Base-by-base conservation (phyloP, 2,113 vertebrate genomes). In the Phasianus colchicus region DNA sequence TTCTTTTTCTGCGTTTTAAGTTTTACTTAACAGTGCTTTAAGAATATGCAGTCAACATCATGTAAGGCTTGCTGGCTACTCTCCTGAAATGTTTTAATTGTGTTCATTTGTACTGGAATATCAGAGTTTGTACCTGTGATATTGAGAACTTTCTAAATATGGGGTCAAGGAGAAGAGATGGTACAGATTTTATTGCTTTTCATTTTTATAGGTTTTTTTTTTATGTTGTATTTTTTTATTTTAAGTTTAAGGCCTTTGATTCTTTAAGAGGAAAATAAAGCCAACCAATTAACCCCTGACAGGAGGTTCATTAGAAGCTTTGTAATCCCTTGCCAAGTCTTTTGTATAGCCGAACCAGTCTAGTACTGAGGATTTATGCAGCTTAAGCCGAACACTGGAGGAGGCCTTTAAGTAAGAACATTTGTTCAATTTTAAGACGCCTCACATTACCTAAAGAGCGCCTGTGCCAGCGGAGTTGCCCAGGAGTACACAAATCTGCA, bases 251-350 rank as follows among this genome's bases (percentile, higher is more conserved):
- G 85, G 92, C 93, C 95, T 97, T 98, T 97, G 96, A 97, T 96
- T 97, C 93, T 97, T 97, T 96, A 96, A 97, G 97, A 97, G 95
- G 90, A 97, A 97, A 97, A 94, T 95, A 97, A 97, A 98, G 95
- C 94, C 97, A 96, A 98, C 97, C 97, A 96, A 97, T 98, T 98
- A 98, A 98, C 98, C 97, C 97, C 97, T 97, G 96, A 98, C 97
- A 97, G 97, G 97, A 98, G 97, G 95, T 98, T 95, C 94, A 95
- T 97, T 98, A 97, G 95, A 96, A 97, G 97, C 96, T 97, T 94
- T 97, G 96, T 98, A 97, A 94, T 98, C 96, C 96, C 80, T 97
- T 97, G 97, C 98, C 97, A 97, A 97, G 95, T 95, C 98, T 98
- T 98, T 98, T 98, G 97, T 98, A 91, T 94, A 96, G 93, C 93